Evolutionary conservation across 2,797 vertebrate genomes (phyloP).

Genomic region (Clarias platycephalus): DNA sequence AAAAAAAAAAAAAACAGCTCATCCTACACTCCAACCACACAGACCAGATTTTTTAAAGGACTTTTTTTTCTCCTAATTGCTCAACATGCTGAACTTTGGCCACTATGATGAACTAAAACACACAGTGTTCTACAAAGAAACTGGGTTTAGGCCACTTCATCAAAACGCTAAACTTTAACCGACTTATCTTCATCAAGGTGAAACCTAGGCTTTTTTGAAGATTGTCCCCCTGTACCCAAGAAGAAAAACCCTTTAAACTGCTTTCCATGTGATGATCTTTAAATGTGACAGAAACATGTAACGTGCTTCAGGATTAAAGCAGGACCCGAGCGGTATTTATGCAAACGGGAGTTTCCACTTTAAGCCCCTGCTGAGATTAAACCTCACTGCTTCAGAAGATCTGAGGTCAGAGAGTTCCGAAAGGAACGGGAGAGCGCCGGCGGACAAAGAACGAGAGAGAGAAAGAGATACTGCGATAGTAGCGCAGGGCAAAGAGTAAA

Average conservation of each 20-base stretch:
- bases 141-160: not conserved
- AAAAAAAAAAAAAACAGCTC: not conserved
- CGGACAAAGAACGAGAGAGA: not conserved
- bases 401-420: slow-evolving; percentile 19
- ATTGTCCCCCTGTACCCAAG: too few species aligned
- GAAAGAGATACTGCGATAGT: not conserved
- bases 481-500: not conserved
- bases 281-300: not conserved
- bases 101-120: not conserved
- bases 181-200: not conserved
- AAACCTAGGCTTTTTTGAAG: not conserved
- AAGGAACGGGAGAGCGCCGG: slow-evolving; percentile 27
- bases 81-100: not conserved
- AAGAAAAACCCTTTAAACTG: not conserved
- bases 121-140: not conserved
- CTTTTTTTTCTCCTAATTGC: not conserved
- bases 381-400: slow-evolving; percentile 35
- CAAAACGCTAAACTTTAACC: not conserved
- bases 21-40: not conserved
- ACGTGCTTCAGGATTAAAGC: slow-evolving; percentile 14
- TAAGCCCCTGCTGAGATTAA: slow-evolving; percentile 57
- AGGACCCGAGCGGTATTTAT: slow-evolving; percentile 32
- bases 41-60: slow-evolving; percentile 3
- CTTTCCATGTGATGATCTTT: not conserved
- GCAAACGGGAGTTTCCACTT: slow-evolving; percentile 37